Evolutionary conservation across 1,140 invertebrate species (phyloP).

Genomic region (Yoshiicerus persimilis): DNA sequence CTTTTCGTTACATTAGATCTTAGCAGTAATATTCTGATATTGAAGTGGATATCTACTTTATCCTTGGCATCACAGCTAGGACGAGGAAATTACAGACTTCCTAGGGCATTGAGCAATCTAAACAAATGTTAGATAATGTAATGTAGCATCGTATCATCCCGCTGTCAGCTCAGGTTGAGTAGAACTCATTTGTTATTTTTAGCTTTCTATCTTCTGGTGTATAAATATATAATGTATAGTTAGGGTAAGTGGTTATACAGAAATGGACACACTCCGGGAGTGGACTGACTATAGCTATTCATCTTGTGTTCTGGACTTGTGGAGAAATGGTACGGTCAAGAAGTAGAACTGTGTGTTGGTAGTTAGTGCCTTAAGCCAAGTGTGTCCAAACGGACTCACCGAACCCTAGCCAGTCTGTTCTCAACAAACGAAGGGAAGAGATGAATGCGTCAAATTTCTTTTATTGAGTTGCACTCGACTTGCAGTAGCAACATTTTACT

Average conservation of each 20-base stretch:
- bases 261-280: too few relatives aligned
- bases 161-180: slow-evolving; percentile 10
- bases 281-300: neutral
- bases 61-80: too few relatives aligned
- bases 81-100: neutral
- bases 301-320: neutral
- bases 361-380: neutral
- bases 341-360: neutral
- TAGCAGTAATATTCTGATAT: neutral
- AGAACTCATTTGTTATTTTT: slow-evolving; percentile 17
- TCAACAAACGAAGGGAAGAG: neutral
- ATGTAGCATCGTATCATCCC: neutral
- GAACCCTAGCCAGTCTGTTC: neutral
- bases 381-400: neutral
- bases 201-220: neutral
- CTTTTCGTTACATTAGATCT: too few relatives aligned
- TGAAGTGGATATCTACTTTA: neutral
- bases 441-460: slow-evolving; percentile 22
- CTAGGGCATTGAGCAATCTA: neutral
- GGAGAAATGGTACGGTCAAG: neutral
- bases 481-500: slow-evolving; percentile 19
- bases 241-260: too few relatives aligned
- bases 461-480: slow-evolving; percentile 22
- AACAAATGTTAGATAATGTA: slow-evolving; percentile 2
- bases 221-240: neutral